Evolutionary conservation across 2,888 invertebrate genomes (phyloP).

Genomic region (Temnothorax rugatulus): DNA sequence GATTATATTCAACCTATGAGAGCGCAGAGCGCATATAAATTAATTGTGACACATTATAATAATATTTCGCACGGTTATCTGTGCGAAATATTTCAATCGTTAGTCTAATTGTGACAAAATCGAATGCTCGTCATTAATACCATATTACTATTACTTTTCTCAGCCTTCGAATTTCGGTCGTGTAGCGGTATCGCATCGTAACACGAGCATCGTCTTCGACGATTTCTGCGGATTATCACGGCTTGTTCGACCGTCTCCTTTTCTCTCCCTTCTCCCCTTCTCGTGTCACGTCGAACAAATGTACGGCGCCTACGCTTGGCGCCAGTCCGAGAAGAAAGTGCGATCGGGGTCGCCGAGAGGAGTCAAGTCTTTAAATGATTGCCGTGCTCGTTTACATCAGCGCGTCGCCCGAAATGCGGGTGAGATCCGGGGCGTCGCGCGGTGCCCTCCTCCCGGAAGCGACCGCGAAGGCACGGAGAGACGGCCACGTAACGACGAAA

Average conservation of each 20-base stretch:
- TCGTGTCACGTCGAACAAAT: conserved; percentile 65
- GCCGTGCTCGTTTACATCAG: conserved; percentile 72
- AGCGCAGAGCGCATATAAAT: neutral
- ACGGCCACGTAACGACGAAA: conserved; percentile 39
- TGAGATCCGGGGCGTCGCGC: conserved; percentile 72
- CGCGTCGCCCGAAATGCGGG: conserved; percentile 70
- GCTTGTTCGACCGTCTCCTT: conserved; percentile 39
- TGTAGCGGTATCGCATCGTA: conserved; percentile 78
- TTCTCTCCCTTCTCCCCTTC: conserved; percentile 23
- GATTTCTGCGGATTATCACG: conserved; percentile 68
- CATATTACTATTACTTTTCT: conserved; percentile 73
- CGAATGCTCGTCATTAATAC: conserved; percentile 49
- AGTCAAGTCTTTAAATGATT: conserved; percentile 70
- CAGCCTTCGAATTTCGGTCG: conserved; percentile 76
- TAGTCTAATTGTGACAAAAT: neutral
- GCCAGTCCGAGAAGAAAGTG: conserved; percentile 78
- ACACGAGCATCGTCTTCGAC: conserved; percentile 77
- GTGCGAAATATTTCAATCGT: neutral
- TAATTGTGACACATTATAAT: neutral
- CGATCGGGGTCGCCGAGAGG: conserved; percentile 75
- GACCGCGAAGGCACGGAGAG: conserved; percentile 59
- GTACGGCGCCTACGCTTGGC: conserved; percentile 81
- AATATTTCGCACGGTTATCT: too few species aligned
- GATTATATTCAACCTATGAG: neutral
- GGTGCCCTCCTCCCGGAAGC: conserved; percentile 62